Base-by-base conservation (phyloP, 2,888 invertebrate species). In the Agrochola lychnidis region DNA sequence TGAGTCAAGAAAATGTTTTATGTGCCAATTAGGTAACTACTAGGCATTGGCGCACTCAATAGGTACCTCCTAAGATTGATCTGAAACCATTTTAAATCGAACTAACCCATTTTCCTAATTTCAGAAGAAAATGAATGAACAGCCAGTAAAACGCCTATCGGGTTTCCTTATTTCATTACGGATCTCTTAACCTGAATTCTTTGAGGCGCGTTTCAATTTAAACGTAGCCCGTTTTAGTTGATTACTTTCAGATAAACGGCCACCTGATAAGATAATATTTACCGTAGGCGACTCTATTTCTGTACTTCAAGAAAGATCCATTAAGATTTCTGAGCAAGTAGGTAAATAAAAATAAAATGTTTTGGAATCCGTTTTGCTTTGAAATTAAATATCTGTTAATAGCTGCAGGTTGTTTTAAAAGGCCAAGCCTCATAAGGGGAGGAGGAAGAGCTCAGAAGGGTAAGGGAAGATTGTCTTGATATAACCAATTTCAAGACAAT, bases 211-310 rank as follows among this genome's bases (percentile, higher is more conserved):
- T 69, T 61, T 82, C 64, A 78, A 78, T 68, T 82, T 64, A 59
- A 78, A 62, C 56, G n/a, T 45, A 3, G 68, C 4, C n/a, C 14
- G 51, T 68, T 73, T 66, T 30, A 16, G 57, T 70, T 62, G 78
- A 82, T 78, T 73, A 70, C 73, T 53, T 78, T 70, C 7, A 62
- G 66, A 73, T 62, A 62, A 78, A 62, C 61, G 57, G 12, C n/a
- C 7, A 7, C 16, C 12, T 56, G 56, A 66, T 57, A 73, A 63
- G 45, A 59, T 53, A 62, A 30, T 56, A 36, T 36, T 45, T 75
- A 57, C 53, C 51, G 14, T 51, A 16, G 16, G 42, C 7, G 14
- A 61, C 10, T 64, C 42, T 67, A 70, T 62, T 70, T 68, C 42
- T 59, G 81, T 76, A 16, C 10, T 22, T 40, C n/a, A 40, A 56